phyloP scores from a whole-genome alignment of 2,888 invertebrate species.

The Sinopyrophorus schimmeli region DNA sequence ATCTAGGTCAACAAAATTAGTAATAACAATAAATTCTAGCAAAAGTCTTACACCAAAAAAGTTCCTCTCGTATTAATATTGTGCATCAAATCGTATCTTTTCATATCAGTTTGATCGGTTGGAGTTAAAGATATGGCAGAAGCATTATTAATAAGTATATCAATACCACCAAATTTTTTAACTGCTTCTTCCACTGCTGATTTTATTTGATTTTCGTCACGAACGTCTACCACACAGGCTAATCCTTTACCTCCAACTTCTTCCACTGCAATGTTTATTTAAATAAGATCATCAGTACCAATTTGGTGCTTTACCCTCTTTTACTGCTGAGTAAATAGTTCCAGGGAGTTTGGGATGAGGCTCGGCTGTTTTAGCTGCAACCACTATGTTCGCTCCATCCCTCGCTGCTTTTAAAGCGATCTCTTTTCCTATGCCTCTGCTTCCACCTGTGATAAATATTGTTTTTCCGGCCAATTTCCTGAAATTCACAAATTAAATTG shows the following conservation, averaged over 20 bases:
- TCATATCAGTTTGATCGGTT: conserved; percentile 88
- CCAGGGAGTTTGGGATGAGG: conserved; percentile 90
- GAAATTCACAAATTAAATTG: too few species aligned
- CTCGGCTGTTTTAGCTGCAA: conserved; percentile 90
- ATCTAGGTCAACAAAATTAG: conserved; percentile 62
- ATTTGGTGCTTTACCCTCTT: conserved; percentile 68
- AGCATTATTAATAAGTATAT: conserved; percentile 94
- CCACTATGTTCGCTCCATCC: conserved; percentile 90
- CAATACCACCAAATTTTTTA: conserved; percentile 91
- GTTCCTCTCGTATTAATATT: conserved; percentile 93
- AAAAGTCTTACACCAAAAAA: conserved; percentile 77
- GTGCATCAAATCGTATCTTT: conserved; percentile 96
- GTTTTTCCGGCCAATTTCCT: conserved; percentile 85
- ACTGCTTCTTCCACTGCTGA: conserved; percentile 75
- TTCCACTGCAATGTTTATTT: conserved; percentile 67
- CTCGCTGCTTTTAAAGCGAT: conserved; percentile 91
- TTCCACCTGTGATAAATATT: conserved; percentile 93
- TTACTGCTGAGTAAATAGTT: conserved; percentile 87
- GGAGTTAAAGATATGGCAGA: conserved; percentile 88
- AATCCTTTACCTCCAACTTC: conserved; percentile 82
- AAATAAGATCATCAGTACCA: not conserved
- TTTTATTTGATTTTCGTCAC: conserved; percentile 76
- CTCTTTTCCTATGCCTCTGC: conserved; percentile 93
- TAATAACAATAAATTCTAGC: not conserved
- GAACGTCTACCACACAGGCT: conserved; percentile 86